Base-by-base conservation (phyloP, 2,113 vertebrate genomes). In the Columba janthina region DNA sequence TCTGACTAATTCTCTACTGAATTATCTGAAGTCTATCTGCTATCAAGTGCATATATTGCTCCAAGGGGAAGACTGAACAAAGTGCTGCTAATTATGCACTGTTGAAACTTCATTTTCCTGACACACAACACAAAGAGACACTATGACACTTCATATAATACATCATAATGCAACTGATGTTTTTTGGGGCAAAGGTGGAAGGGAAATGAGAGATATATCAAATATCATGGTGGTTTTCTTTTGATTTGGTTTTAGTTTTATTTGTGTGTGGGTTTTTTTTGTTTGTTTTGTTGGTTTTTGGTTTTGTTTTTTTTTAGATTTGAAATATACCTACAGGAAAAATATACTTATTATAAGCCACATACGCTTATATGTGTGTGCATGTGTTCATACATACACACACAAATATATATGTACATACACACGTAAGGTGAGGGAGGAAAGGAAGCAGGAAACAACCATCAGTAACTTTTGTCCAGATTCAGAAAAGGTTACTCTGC, bases 371-470 rank as follows among this genome's bases (percentile, higher is more conserved):
- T 11, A 9, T 28, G 5, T 34, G 28, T 11, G 1, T 54, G 9
- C 13, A 2, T 18, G 4, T 26, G 9, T 79, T 24, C 48, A 4
- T 10, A 29, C 7, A 38, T 10, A 28, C 5, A 51, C 8, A 48
- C 9, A 38, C 15, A 32, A 4, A 51, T 36, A 51, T 3, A 54
- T 5, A 10, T 12, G 25, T 11, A 57, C 4, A 29, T 3, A 20
- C 2, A 36, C 9, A n/a, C 1, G 34, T 4, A 9, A 24, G 5
- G 2, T 6, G 19, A 40, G 13, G 15, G 24, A 36, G 31, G 42
- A 32, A 46, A 36, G n/a, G 44, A 32, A 46, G 28, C 32, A 21
- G 10, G 36, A 75, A 50, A 4, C 6, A 70, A 18, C 2, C 6
- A 12, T 11, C 6, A 48, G 4, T 32, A 74, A 48, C 4, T 38